Percentiles rank a stretch among this genome's conserved stretches.
Conservation (phyloP, 2,113 vertebrate genomes). For the Limnothrissa miodon region DNA sequence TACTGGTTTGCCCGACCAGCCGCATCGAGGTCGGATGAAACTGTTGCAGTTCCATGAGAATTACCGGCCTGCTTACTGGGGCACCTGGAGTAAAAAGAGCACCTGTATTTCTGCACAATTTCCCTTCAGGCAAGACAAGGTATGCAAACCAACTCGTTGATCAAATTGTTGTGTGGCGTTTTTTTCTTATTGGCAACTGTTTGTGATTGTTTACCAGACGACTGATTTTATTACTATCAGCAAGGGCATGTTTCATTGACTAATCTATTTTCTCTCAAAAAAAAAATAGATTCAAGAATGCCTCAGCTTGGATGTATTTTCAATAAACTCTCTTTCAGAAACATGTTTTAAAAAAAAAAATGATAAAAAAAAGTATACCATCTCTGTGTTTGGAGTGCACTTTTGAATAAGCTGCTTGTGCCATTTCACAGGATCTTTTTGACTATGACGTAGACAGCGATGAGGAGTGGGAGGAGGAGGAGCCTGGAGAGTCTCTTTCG, state of each 20-base stretch:
- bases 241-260: too few relatives aligned
- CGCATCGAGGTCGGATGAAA: conserved; percentile 85
- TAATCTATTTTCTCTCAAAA: too few relatives aligned
- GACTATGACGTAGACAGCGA: conserved; percentile 98
- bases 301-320: too few relatives aligned
- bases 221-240: too few relatives aligned
- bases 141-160: conserved; percentile 49
- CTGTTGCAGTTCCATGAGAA: conserved; percentile 91
- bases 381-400: background rate
- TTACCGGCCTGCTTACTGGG: conserved; percentile 95
- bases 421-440: conserved; percentile 72
- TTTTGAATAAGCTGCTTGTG: background rate
- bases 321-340: too few relatives aligned
- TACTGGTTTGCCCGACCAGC: conserved; percentile 70
- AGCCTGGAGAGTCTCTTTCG: conserved; percentile 94
- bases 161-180: too few relatives aligned
- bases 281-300: too few relatives aligned
- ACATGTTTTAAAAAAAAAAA: too few relatives aligned
- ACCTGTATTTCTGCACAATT: conserved; percentile 72
- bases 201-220: too few relatives aligned
- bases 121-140: conserved; percentile 84
- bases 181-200: too few relatives aligned
- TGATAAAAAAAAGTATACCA: background rate
- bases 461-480: conserved; percentile 98
- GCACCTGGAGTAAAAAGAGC: conserved; percentile 89